These are phyloP conservation scores for Schizotus pectinicornis DNA, from an alignment of 2,888 invertebrate species.

Conservation along the genomic window DNA sequence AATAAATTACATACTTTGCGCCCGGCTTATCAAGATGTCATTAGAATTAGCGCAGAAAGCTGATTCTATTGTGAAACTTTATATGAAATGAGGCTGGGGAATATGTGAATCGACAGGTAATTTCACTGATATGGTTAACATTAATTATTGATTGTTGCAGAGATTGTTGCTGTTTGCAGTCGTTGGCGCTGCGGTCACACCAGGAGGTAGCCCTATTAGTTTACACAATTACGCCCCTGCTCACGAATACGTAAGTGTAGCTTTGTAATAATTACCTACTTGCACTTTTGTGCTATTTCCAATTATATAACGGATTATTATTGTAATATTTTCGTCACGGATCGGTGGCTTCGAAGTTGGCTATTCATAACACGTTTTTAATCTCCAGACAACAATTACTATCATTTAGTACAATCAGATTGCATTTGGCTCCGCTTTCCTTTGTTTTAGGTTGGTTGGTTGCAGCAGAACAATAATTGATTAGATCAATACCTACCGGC, in stretches of 20 bases:
- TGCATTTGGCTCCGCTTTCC: no score
- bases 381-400: no score
- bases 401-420: no score
- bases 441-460: no score
- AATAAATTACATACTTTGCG: no score
- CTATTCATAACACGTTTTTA: no score
- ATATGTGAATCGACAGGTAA: constrained; percentile 1
- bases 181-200: constrained; percentile 6
- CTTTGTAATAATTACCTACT: constrained; percentile 5
- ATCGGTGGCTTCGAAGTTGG: no score
- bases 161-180: neutral
- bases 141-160: constrained; percentile 9
- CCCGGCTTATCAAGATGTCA: no score
- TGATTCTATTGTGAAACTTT: neutral
- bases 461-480: no score
- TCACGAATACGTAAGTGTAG: constrained; percentile 42
- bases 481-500: no score
- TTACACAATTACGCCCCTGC: constrained; percentile 39
- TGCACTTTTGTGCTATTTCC: neutral
- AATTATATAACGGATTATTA: neutral
- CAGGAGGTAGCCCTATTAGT: constrained; percentile 21
- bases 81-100: neutral
- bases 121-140: neutral
- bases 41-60: no score
- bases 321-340: neutral